These are phyloP conservation scores for Caenorhabditis plicata DNA, from an alignment of 2,888 invertebrate species.

Conservation along the genomic window DNA sequence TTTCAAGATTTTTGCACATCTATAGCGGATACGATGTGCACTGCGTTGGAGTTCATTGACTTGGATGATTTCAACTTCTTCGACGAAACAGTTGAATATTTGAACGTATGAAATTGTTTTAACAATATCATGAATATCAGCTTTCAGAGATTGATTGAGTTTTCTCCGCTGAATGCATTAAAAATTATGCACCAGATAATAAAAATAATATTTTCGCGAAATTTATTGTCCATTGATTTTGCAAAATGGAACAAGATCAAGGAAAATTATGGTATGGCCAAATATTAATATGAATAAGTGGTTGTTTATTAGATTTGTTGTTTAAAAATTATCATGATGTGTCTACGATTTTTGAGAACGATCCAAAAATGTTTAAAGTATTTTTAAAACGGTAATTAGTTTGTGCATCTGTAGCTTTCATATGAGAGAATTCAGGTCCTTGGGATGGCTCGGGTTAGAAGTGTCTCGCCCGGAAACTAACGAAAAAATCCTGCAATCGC, in stretches of 20 bases:
- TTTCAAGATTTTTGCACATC: not conserved
- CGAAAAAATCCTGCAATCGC: not conserved
- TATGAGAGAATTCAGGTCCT: no score
- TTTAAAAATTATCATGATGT: no score
- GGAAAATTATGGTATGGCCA: not conserved
- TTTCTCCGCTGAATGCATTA: not conserved
- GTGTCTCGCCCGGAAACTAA: not conserved
- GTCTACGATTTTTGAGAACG: no score
- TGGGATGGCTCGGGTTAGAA: not conserved
- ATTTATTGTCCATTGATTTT: not conserved
- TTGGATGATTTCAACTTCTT: slow-evolving; percentile 1
- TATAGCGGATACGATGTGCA: not conserved
- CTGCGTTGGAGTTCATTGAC: not conserved
- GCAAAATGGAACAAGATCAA: not conserved
- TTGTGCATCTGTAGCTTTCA: no score
- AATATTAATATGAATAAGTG: not conserved
- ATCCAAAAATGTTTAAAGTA: no score
- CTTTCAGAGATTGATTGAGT: not conserved
- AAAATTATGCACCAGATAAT: not conserved
- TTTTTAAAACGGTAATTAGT: no score
- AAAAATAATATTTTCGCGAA: not conserved
- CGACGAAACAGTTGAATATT: not conserved
- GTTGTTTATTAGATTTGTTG: no score
- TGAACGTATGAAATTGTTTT: not conserved
- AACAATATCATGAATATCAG: not conserved